These are phyloP conservation scores for Platerodrilus igneus DNA, from an alignment of 2,888 invertebrate genomes.

Conservation along the genomic window DNA sequence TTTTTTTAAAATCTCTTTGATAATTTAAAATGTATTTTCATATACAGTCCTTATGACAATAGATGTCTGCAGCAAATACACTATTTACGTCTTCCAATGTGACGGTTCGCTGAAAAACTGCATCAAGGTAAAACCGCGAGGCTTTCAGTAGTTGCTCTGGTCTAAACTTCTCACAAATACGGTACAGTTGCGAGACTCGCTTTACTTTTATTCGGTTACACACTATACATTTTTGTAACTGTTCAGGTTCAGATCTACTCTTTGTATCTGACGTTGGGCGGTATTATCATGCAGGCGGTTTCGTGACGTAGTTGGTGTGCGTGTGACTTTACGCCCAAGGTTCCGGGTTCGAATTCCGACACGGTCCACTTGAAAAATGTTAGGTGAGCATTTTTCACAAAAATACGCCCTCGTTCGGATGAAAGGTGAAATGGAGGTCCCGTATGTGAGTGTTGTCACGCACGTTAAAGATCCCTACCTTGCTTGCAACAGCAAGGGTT, in stretches of 20 bases:
- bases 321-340: too few species aligned
- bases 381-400: too few species aligned
- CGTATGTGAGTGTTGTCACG: too few species aligned
- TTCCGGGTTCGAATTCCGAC: too few species aligned
- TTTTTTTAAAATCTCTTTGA: slow-evolving; percentile 7
- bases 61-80: slow-evolving; percentile 3
- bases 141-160: slow-evolving; percentile 8
- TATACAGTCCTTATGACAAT: slow-evolving; percentile 8
- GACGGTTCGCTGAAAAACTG: slow-evolving; percentile 4
- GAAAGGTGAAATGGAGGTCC: too few species aligned
- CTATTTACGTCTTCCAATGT: slow-evolving; percentile 7
- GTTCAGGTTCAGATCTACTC: not conserved
- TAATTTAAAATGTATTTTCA: slow-evolving; percentile 7
- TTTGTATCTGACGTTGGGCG: slow-evolving; percentile 4
- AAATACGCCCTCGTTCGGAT: too few species aligned
- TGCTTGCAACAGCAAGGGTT: too few species aligned
- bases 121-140: slow-evolving; percentile 9
- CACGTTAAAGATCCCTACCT: too few species aligned
- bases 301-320: too few species aligned
- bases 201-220: slow-evolving; percentile 3
- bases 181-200: slow-evolving; percentile 3
- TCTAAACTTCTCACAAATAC: slow-evolving; percentile 6
- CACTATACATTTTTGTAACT: slow-evolving; percentile 4
- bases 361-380: too few species aligned
- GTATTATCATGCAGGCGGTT: too few species aligned